A percentile compares a stretch with the other conserved stretches of the same genome.
Conservation (phyloP, 1,140 invertebrate species). For the Drosophila mauritiana region DNA sequence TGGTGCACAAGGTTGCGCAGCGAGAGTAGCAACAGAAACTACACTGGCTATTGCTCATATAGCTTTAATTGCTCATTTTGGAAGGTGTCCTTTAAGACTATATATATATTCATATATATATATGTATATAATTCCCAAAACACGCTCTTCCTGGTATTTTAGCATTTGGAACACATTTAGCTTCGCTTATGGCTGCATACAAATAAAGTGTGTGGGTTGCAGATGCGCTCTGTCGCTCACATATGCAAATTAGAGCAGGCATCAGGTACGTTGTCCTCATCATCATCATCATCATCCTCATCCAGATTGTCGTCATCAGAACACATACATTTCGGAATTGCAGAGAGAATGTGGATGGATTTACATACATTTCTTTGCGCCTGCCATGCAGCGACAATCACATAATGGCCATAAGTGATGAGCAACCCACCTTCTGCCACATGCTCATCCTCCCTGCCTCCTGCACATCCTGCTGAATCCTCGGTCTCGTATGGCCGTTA, state of each 20-base stretch:
- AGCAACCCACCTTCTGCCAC: slow-evolving; percentile 1
- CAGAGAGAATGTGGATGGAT: slow-evolving; percentile 14
- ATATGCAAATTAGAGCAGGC: slow-evolving; percentile 30
- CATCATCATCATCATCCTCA: slow-evolving; percentile 7
- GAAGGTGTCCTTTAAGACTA: neutral
- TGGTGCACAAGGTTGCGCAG: neutral
- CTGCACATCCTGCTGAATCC: slow-evolving; percentile 1
- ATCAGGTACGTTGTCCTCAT: slow-evolving; percentile 10
- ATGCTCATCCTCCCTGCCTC: too few relatives aligned
- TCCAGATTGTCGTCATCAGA: slow-evolving; percentile 36
- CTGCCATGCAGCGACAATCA: slow-evolving; percentile 35
- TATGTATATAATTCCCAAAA: neutral
- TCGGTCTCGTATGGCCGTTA: slow-evolving; percentile 34
- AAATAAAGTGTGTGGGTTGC: slow-evolving; percentile 4
- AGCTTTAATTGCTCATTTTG: neutral
- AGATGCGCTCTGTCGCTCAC: slow-evolving; percentile 21
- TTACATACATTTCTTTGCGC: slow-evolving; percentile 26
- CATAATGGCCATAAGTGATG: slow-evolving; percentile 48
- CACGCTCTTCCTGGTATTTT: too few relatives aligned
- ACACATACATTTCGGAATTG: slow-evolving; percentile 34
- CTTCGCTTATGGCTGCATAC: neutral
- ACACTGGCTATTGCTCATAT: neutral
- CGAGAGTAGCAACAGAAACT: too few relatives aligned
- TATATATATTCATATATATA: neutral
- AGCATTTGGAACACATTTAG: neutral